phyloP scores from a whole-genome alignment of 2,113 vertebrate genomes.

The Nothobranchius furzeri region DNA sequence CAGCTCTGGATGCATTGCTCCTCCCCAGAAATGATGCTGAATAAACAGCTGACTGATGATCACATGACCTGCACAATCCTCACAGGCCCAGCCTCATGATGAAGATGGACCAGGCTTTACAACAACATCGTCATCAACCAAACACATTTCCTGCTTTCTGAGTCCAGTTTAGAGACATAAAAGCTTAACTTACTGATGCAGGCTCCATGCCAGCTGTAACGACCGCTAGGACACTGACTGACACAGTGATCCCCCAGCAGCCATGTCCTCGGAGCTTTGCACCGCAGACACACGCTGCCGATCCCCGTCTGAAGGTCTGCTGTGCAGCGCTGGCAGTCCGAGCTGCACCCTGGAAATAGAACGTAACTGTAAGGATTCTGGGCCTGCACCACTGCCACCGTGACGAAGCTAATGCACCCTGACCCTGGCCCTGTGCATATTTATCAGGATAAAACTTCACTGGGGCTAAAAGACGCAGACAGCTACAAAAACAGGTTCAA shows the following conservation, averaged over 20 bases:
- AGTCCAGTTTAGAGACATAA: too few species aligned
- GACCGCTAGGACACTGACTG: slow-evolving; percentile 78
- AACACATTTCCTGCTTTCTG: too few species aligned
- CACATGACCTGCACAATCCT: too few species aligned
- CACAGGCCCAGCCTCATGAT: too few species aligned
- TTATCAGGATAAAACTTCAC: neutral
- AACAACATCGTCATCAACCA: too few species aligned
- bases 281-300: slow-evolving; percentile 86
- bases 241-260: slow-evolving; percentile 87
- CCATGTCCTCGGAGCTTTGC: slow-evolving; percentile 73
- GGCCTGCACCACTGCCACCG: neutral
- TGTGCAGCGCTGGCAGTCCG: slow-evolving; percentile 83
- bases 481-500: neutral
- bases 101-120: too few species aligned
- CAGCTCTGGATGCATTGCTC: too few species aligned
- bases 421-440: neutral
- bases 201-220: slow-evolving; percentile 70
- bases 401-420: neutral
- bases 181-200: slow-evolving; percentile 84
- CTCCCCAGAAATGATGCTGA: too few species aligned
- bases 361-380: neutral
- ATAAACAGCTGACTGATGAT: too few species aligned
- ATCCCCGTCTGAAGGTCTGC: slow-evolving; percentile 77
- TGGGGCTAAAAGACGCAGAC: neutral
- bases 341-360: slow-evolving; percentile 82